phyloP scores from a whole-genome alignment of 2,113 vertebrate genomes.

The Ploceus nigricollis region DNA sequence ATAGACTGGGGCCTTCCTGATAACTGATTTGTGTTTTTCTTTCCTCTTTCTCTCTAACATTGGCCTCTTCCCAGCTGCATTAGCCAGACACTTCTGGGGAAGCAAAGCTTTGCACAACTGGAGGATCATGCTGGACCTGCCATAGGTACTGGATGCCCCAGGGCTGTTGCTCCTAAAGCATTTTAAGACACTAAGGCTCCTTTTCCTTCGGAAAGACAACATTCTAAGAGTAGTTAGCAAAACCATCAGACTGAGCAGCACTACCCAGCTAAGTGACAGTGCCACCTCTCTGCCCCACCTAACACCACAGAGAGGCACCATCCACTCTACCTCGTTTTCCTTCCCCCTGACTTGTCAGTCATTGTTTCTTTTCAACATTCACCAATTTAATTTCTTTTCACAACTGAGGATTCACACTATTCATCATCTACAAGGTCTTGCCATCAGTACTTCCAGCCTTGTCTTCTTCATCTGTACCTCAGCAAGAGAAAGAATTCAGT shows the following conservation, averaged over 20 bases:
- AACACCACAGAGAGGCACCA: neutral
- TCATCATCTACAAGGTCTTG: neutral
- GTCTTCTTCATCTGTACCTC: neutral
- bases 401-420: neutral
- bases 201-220: neutral
- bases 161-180: neutral
- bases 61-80: neutral
- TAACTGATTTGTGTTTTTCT: neutral
- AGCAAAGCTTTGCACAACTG: neutral
- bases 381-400: neutral
- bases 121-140: neutral
- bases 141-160: neutral
- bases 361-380: neutral
- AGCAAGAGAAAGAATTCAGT: neutral
- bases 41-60: neutral
- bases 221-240: neutral
- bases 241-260: fast-evolving
- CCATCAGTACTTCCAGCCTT: neutral
- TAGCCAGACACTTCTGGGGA: neutral
- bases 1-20: neutral
- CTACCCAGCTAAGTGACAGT: neutral
- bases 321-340: neutral
- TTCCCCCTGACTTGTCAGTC: neutral
- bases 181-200: neutral
- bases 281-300: neutral